Evolutionary conservation across 2,113 vertebrate species (phyloP).

Genomic region (Labeo catla): DNA sequence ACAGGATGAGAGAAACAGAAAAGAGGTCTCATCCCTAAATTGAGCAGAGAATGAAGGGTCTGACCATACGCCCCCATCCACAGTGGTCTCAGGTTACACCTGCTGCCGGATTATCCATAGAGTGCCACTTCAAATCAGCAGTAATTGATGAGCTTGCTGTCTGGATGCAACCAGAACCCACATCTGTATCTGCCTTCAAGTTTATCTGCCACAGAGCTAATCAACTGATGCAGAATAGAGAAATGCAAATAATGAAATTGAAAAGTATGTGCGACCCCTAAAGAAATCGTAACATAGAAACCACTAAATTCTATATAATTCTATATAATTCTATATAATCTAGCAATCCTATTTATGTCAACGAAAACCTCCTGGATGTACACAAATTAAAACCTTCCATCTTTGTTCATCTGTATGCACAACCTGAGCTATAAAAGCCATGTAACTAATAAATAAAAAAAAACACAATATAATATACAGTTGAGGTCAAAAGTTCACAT

Average conservation of each 20-base stretch:
- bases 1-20: slow-evolving; percentile 23
- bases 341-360: too few relatives aligned
- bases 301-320: background rate
- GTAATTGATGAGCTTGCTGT: slow-evolving; percentile 71
- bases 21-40: slow-evolving; percentile 30
- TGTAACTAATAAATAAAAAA: too few relatives aligned
- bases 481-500: too few relatives aligned
- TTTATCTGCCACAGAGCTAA: background rate
- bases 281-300: background rate
- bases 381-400: too few relatives aligned
- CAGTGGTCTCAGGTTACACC: slow-evolving; percentile 53
- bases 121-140: slow-evolving; percentile 50
- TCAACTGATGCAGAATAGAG: slow-evolving; percentile 10
- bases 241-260: background rate
- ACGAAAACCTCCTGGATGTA: too few relatives aligned
- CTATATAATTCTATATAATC: too few relatives aligned
- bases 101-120: slow-evolving; percentile 57
- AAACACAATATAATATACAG: too few relatives aligned
- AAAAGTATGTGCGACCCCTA: background rate
- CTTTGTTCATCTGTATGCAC: too few relatives aligned
- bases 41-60: slow-evolving; percentile 37
- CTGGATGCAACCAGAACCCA: slow-evolving; percentile 71
- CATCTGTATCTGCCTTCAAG: background rate
- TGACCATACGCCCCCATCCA: slow-evolving; percentile 6
- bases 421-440: too few relatives aligned